Conservation (phyloP, 2,113 vertebrate genomes). For the Mobula hypostoma region DNA sequence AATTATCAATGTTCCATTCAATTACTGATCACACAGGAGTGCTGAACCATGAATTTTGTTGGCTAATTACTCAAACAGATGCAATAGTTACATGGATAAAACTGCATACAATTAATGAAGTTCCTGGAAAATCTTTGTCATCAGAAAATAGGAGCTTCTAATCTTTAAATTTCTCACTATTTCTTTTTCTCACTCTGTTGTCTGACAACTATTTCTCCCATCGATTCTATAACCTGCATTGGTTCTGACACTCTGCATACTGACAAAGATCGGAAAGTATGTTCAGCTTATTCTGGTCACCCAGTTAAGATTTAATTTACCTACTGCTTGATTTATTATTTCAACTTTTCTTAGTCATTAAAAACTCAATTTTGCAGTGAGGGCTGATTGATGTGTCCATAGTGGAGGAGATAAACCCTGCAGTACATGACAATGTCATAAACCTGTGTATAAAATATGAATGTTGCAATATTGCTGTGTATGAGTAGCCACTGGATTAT, state of each 20-base stretch:
- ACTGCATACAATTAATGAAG: neutral
- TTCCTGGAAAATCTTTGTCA: too few species aligned
- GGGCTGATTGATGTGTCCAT: neutral
- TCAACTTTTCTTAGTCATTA: neutral
- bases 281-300: neutral
- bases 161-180: neutral
- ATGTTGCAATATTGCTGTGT: too few species aligned
- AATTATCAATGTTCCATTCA: neutral
- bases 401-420: neutral
- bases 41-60: slow-evolving; percentile 3
- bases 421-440: neutral
- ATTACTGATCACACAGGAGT: neutral
- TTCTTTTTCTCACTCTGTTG: neutral
- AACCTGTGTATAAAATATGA: neutral
- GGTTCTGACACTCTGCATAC: neutral
- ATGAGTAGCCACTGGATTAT: neutral
- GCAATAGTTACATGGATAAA: neutral
- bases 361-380: neutral
- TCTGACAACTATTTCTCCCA: neutral
- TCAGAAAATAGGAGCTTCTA: neutral
- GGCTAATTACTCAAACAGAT: neutral
- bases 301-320: neutral
- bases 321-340: neutral
- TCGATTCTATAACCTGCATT: neutral
- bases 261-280: neutral